These are phyloP conservation scores for Aphis craccivora DNA, from an alignment of 1,140 invertebrate species.

Conservation along the genomic window DNA sequence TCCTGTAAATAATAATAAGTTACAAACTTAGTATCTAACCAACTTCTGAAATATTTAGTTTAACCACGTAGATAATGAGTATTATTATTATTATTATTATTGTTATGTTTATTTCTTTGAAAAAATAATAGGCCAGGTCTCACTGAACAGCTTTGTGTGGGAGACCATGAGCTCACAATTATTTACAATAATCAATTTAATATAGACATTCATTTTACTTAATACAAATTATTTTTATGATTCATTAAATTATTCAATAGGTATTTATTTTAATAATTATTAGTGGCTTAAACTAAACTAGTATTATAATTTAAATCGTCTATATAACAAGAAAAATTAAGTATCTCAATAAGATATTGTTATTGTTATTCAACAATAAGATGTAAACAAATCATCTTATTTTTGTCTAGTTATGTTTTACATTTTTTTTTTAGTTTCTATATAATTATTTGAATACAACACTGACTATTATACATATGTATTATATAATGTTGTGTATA, in stretches of 20 bases:
- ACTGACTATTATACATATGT: too few species aligned
- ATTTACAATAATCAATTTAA: too few species aligned
- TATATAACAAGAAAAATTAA: background rate
- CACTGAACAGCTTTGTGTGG: too few species aligned
- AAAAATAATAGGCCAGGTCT: too few species aligned
- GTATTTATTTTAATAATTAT: background rate
- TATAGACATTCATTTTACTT: too few species aligned
- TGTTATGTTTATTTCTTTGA: too few species aligned
- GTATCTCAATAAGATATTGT: too few species aligned
- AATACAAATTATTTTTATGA: too few species aligned
- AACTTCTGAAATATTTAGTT: background rate
- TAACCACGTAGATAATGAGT: background rate
- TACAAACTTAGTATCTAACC: background rate
- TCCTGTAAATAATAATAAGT: too few species aligned
- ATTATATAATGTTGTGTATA: too few species aligned
- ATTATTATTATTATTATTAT: background rate
- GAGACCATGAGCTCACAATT: too few species aligned
- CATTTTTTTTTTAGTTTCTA: background rate
- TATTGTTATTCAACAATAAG: background rate
- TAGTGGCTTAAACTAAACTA: background rate
- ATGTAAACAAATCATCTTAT: background rate
- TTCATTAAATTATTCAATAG: background rate
- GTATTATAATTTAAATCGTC: background rate
- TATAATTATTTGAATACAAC: too few species aligned
- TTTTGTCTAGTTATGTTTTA: background rate